Evolutionary conservation across 2,888 invertebrate species (phyloP).

Genomic region (Pantelozetes paolii): DNA sequence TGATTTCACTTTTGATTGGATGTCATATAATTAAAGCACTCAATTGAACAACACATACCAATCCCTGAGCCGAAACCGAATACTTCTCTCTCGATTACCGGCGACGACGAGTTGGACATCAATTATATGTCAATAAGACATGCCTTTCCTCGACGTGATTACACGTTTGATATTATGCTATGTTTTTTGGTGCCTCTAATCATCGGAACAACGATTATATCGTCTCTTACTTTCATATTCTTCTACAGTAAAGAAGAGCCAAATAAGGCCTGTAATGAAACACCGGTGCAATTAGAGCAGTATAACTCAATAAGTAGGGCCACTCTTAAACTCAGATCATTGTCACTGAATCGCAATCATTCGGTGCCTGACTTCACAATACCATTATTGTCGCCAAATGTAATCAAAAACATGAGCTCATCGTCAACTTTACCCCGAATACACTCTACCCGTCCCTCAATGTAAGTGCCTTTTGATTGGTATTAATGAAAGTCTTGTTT

Average conservation of each 20-base stretch:
- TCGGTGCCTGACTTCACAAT: no score
- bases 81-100: background rate
- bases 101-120: slow-evolving; percentile 43
- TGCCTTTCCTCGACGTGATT: slow-evolving; percentile 63
- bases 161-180: slow-evolving; percentile 64
- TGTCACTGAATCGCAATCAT: slow-evolving; percentile 6
- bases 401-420: background rate
- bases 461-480: no score
- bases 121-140: slow-evolving; percentile 15
- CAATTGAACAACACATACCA: background rate
- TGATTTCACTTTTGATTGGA: background rate
- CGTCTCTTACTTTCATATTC: slow-evolving; percentile 29
- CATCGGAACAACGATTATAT: slow-evolving; percentile 63
- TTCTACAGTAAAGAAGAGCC: slow-evolving; percentile 25
- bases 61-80: background rate
- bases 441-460: background rate
- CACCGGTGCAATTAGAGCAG: slow-evolving; percentile 27
- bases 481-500: no score
- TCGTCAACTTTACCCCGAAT: background rate
- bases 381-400: background rate
- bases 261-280: slow-evolving; percentile 15
- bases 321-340: background rate
- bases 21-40: background rate
- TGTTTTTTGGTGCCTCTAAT: slow-evolving; percentile 67
- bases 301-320: slow-evolving; percentile 13